phyloP scores from a whole-genome alignment of 1,140 invertebrate genomes.

The Drosophila ercepeae region DNA sequence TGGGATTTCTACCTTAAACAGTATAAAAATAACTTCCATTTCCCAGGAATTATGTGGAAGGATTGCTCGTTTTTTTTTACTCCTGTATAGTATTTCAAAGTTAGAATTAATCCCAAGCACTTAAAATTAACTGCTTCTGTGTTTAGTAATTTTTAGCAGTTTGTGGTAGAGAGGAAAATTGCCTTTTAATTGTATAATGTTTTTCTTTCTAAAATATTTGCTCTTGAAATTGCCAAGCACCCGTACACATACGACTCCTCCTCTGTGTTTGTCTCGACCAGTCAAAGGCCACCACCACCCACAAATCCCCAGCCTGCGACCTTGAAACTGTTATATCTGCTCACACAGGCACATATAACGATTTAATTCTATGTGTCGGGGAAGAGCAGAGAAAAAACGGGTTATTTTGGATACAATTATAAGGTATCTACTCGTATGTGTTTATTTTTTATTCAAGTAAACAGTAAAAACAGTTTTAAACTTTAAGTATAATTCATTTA shows the following conservation, averaged over 20 bases:
- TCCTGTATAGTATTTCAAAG: not conserved
- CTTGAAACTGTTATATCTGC: slow-evolving; percentile 46
- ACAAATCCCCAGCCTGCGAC: slow-evolving; percentile 30
- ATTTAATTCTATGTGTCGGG: slow-evolving; percentile 24
- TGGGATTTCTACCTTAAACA: not conserved
- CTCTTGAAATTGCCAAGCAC: slow-evolving; percentile 31
- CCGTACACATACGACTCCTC: not conserved
- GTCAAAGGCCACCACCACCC: slow-evolving; percentile 14
- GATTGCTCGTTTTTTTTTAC: not conserved
- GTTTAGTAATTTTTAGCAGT: slow-evolving; percentile 47
- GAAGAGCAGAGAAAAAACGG: not conserved
- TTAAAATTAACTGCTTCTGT: not conserved
- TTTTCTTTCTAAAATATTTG: slow-evolving; percentile 36
- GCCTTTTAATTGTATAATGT: slow-evolving; percentile 72
- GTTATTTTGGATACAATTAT: not conserved
- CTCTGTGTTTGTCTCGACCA: not conserved
- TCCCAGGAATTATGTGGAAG: not conserved
- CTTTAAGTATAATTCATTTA: not conserved
- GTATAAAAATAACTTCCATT: not conserved
- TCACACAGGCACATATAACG: slow-evolving; percentile 22
- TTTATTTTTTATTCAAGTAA: no score
- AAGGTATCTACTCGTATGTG: no score
- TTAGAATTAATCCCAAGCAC: not conserved
- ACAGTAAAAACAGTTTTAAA: not conserved
- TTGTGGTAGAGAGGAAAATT: slow-evolving; percentile 54